Conservation (phyloP, 2,888 invertebrate species). For the Tenodera sinensis region DNA sequence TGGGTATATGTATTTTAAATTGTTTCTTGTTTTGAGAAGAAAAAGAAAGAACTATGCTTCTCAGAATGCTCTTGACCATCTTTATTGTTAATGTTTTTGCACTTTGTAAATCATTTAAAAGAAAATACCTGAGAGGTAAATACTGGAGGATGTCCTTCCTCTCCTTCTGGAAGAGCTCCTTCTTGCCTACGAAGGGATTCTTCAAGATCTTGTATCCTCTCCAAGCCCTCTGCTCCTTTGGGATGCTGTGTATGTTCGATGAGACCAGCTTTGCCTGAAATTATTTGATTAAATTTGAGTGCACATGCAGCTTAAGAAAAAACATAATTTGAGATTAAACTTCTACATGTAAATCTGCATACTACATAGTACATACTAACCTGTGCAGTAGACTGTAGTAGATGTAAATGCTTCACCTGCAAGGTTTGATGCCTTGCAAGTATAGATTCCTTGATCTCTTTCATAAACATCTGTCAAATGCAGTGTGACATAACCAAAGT, state of each 20-base stretch:
- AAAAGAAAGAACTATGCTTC: too few relatives aligned
- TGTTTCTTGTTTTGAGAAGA: too few relatives aligned
- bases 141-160: constrained; percentile 79
- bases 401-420: constrained; percentile 90
- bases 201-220: constrained; percentile 86
- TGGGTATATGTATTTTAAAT: too few relatives aligned
- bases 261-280: constrained; percentile 57
- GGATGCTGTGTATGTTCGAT: constrained; percentile 91
- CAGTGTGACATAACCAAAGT: constrained; percentile 94
- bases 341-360: not conserved
- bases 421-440: constrained; percentile 85
- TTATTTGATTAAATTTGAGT: not conserved
- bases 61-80: too few relatives aligned
- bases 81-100: not conserved
- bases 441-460: constrained; percentile 90
- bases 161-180: constrained; percentile 63
- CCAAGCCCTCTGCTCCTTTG: constrained; percentile 88
- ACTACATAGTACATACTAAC: constrained; percentile 43
- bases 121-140: constrained; percentile 66
- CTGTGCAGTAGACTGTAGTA: constrained; percentile 79
- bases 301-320: not conserved
- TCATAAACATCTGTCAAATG: constrained; percentile 90
- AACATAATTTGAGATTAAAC: not conserved
- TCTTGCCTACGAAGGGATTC: constrained; percentile 75
- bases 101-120: not conserved